A percentile compares a stretch with the other conserved stretches of the same genome.
Conservation (phyloP, 23 tunicate genomes). For the Trididemnum clinides region DNA sequence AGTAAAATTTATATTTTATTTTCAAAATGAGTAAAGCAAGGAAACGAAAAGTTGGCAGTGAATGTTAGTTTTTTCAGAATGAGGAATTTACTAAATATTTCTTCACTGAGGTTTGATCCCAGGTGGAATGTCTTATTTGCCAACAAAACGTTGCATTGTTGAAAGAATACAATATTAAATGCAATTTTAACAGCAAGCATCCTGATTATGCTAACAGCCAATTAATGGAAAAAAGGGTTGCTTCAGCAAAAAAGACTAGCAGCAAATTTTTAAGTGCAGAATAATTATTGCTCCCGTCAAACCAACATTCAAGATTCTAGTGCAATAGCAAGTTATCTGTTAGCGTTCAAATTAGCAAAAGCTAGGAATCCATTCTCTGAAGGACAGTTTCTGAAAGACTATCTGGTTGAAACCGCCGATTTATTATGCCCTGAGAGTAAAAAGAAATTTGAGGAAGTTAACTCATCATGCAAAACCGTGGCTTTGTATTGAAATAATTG, state of each 20-base stretch:
- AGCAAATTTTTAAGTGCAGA: constrained; percentile 14
- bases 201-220: not conserved
- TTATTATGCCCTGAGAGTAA: too few relatives aligned
- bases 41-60: not conserved
- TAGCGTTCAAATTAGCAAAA: constrained; percentile 1
- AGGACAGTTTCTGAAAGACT: not conserved
- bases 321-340: not conserved
- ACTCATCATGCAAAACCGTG: too few relatives aligned
- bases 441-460: too few relatives aligned
- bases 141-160: constrained; percentile 9
- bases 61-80: not conserved
- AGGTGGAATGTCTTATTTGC: constrained; percentile 1
- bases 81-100: not conserved
- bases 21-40: not conserved
- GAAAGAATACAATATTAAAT: not conserved
- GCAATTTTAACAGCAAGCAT: constrained; percentile 9
- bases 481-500: too few relatives aligned
- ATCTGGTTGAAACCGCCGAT: not conserved
- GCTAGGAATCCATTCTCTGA: not conserved
- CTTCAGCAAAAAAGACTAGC: not conserved
- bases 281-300: not conserved
- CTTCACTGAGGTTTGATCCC: constrained; percentile 7
- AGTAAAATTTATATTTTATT: not conserved
- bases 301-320: not conserved
- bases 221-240: constrained; percentile 1